Conservation (phyloP, 2,113 vertebrate genomes). For the Lathamus discolor region DNA sequence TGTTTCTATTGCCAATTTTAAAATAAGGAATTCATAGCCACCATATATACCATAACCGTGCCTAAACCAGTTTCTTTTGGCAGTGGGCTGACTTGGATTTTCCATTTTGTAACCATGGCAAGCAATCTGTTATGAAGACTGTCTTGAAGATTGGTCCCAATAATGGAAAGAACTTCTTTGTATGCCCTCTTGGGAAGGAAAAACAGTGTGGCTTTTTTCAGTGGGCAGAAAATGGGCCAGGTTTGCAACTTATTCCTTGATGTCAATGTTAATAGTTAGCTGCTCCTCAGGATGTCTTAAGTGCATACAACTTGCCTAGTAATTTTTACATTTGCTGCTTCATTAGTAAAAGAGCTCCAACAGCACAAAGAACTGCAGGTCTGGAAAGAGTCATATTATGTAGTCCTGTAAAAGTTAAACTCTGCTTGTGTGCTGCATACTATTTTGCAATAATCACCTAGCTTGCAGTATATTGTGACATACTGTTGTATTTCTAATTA, state of each 20-base stretch:
- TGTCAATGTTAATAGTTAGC: conserved; percentile 6
- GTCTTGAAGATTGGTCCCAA: conserved; percentile 93
- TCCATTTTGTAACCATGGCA: conserved; percentile 87
- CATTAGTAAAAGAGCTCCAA: neutral
- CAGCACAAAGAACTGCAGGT: neutral
- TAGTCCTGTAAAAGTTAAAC: neutral
- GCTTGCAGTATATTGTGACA: neutral
- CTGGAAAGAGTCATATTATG: neutral
- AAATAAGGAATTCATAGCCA: neutral
- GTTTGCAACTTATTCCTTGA: conserved; percentile 67
- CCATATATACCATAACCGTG: neutral
- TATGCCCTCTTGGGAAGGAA: conserved; percentile 80
- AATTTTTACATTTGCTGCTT: neutral
- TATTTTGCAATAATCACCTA: neutral
- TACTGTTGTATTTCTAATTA: neutral
- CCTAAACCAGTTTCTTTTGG: conserved; percentile 11
- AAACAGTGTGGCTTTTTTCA: conserved; percentile 92
- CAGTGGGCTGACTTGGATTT: conserved; percentile 94
- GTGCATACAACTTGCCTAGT: neutral
- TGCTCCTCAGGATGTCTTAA: neutral
- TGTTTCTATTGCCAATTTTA: neutral
- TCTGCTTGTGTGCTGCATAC: neutral
- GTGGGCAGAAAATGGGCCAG: conserved; percentile 80
- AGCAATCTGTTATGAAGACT: conserved; percentile 84
- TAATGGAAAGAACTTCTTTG: conserved; percentile 89